Conservation (phyloP, 1,140 invertebrate genomes). For the Cherax quadricarinatus region DNA sequence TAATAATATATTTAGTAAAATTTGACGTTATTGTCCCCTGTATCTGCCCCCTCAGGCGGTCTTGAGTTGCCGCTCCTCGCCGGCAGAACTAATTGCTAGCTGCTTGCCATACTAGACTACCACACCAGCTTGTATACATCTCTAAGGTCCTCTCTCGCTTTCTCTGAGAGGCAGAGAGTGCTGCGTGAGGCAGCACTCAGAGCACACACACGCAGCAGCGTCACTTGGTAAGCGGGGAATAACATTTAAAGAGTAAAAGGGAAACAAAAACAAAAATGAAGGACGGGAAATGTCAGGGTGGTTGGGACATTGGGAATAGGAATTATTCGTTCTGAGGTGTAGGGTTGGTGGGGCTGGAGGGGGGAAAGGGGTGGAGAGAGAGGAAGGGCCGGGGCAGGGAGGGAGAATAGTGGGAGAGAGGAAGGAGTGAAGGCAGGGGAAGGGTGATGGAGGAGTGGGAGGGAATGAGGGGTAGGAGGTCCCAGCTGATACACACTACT, state of each 20-base stretch:
- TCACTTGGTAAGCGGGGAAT: too few species aligned
- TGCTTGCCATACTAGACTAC: background rate
- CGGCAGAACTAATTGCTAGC: conserved; percentile 21
- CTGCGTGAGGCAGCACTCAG: too few species aligned
- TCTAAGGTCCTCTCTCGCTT: too few species aligned
- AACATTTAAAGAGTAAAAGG: too few species aligned
- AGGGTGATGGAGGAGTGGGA: too few species aligned
- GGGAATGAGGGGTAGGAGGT: too few species aligned
- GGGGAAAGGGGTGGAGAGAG: background rate
- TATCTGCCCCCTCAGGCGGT: conserved; percentile 4
- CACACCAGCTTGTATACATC: background rate
- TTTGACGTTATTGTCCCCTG: conserved; percentile 62
- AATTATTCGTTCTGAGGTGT: conserved; percentile 26
- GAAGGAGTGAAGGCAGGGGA: too few species aligned
- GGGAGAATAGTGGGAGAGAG: too few species aligned
- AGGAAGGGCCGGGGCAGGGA: background rate
- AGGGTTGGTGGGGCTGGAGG: background rate
- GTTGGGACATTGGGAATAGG: background rate
- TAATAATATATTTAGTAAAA: conserved; percentile 67
- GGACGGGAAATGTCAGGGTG: background rate
- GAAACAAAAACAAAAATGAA: background rate
- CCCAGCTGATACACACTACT: background rate
- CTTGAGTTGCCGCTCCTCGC: conserved; percentile 40
- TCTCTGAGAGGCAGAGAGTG: too few species aligned
- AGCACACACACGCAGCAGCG: too few species aligned